Conservation (phyloP, 2,113 vertebrate species). For the Pteruthius melanotis region DNA sequence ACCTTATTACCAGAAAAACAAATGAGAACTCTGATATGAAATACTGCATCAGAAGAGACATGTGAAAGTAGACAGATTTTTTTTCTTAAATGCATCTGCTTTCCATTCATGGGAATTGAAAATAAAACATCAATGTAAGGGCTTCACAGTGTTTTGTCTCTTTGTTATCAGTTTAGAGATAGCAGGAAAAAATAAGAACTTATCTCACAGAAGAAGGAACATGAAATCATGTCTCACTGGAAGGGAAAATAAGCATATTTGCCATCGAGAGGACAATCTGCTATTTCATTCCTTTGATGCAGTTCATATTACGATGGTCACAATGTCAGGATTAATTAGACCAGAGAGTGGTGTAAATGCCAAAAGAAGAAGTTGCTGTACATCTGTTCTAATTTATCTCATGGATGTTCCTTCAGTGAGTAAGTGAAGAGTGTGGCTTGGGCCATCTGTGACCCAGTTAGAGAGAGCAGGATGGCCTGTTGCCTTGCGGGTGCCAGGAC, state of each 20-base stretch:
- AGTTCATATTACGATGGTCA: slow-evolving; percentile 1
- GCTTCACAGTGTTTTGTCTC: not conserved
- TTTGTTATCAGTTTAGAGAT: not conserved
- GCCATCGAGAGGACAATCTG: slow-evolving; percentile 9
- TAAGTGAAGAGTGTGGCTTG: slow-evolving; percentile 46
- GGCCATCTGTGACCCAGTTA: slow-evolving; percentile 79
- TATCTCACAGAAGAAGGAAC: not conserved
- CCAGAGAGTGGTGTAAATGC: slow-evolving; percentile 45
- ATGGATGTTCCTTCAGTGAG: slow-evolving; percentile 38
- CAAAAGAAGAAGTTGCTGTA: slow-evolving; percentile 42
- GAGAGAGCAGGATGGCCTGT: slow-evolving; percentile 9
- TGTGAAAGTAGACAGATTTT: not conserved
- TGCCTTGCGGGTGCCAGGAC: slow-evolving; percentile 41
- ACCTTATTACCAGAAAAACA: slow-evolving; percentile 25
- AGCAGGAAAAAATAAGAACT: not conserved
- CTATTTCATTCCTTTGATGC: slow-evolving; percentile 42
- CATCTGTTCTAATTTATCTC: slow-evolving; percentile 66
- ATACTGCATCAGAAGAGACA: not conserved
- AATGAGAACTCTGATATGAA: slow-evolving; percentile 1
- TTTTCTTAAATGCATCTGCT: not conserved
- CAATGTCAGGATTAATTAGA: slow-evolving; percentile 66
- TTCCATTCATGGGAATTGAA: not conserved
- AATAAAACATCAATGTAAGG: not conserved
- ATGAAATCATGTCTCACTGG: not conserved
- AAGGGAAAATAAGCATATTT: slow-evolving; percentile 50